Percentiles rank a stretch among this genome's conserved stretches.
phyloP scores from a whole-genome alignment of 2,888 invertebrate genomes.

The Suillia variegata region DNA sequence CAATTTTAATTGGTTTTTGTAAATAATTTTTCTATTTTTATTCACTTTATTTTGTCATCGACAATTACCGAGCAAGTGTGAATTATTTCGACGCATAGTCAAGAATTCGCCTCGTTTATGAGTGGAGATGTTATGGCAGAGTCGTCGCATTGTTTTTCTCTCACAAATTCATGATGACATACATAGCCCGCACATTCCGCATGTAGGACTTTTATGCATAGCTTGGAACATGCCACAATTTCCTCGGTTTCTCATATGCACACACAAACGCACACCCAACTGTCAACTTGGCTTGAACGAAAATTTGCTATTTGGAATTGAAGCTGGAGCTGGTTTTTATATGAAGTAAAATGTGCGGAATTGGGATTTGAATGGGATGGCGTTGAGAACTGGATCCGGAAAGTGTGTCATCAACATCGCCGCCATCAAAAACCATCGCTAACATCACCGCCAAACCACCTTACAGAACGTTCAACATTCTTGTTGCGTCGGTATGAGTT shows the following conservation, averaged over 20 bases:
- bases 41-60: too few relatives aligned
- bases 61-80: conserved; percentile 3
- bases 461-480: conserved; percentile 6
- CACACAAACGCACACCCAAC: too few relatives aligned
- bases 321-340: not conserved
- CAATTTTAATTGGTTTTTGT: too few relatives aligned
- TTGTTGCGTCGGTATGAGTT: conserved; percentile 25
- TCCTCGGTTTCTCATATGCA: conserved; percentile 11
- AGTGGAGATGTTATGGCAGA: not conserved
- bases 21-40: too few relatives aligned
- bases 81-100: too few relatives aligned
- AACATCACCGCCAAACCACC: too few relatives aligned
- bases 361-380: conserved; percentile 10
- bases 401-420: conserved; percentile 28
- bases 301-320: not conserved
- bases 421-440: too few relatives aligned
- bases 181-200: conserved; percentile 18
- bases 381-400: conserved; percentile 26
- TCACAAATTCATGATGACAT: not conserved
- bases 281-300: conserved; percentile 8
- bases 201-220: conserved; percentile 20
- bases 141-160: not conserved
- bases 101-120: not conserved
- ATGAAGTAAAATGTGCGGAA: not conserved
- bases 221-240: conserved; percentile 24